phyloP scores from a whole-genome alignment of 92 coral and sea anemone species.

The Umimayanthus chanpuru region DNA sequence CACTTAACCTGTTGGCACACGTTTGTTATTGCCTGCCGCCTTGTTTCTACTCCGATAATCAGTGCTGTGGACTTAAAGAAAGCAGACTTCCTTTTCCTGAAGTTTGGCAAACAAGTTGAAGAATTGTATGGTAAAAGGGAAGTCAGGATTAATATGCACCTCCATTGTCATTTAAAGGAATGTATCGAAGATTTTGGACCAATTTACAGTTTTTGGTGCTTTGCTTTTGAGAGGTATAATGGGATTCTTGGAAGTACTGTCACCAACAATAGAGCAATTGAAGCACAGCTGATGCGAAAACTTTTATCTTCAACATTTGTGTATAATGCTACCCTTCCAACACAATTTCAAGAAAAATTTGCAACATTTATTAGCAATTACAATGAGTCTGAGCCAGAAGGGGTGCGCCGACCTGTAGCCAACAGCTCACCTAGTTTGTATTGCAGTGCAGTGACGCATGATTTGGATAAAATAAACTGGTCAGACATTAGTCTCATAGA shows the following conservation, averaged over 20 bases:
- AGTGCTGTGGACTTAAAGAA: slow-evolving; percentile 23
- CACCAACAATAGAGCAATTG: slow-evolving; percentile 45
- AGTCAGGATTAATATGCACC: slow-evolving; percentile 44
- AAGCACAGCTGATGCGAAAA: slow-evolving; percentile 48
- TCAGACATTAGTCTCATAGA: neutral
- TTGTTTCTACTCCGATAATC: slow-evolving; percentile 31
- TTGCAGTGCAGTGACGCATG: neutral
- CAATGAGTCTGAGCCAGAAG: neutral
- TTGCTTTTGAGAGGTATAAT: slow-evolving; percentile 52
- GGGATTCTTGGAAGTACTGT: slow-evolving; percentile 37
- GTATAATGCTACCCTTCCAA: neutral
- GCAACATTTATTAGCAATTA: slow-evolving; percentile 16
- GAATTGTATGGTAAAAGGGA: slow-evolving; percentile 27
- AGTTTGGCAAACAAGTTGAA: slow-evolving; percentile 33
- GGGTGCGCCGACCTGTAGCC: neutral
- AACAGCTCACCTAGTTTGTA: neutral
- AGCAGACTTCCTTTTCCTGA: slow-evolving; percentile 44
- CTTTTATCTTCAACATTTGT: slow-evolving; percentile 12
- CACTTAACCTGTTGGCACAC: slow-evolving; percentile 51
- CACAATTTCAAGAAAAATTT: slow-evolving; percentile 13
- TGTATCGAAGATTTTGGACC: slow-evolving; percentile 59
- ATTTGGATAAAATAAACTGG: neutral
- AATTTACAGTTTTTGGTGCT: slow-evolving; percentile 56
- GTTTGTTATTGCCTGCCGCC: slow-evolving; percentile 56
- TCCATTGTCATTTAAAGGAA: slow-evolving; percentile 57